Conservation (phyloP, 2,113 vertebrate genomes). For the Eonycteris spelaea region DNA sequence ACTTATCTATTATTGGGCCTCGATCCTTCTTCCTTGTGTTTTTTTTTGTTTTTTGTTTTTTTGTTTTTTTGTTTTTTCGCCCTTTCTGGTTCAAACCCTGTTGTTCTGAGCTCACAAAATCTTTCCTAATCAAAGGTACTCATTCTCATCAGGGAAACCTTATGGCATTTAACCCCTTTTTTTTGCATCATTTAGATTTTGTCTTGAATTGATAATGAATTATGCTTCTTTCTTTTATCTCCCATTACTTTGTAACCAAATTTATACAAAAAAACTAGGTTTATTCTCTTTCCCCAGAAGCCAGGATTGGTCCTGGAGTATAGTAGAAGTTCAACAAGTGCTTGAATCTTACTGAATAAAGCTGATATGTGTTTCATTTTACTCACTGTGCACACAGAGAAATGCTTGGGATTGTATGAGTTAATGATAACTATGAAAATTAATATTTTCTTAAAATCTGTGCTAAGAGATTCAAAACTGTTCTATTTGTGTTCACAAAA, state of each 20-base stretch:
- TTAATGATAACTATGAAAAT: not conserved
- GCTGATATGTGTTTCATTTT: not conserved
- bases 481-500: not conserved
- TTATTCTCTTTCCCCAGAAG: not conserved
- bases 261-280: not conserved
- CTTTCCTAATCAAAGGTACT: not conserved
- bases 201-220: not conserved
- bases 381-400: not conserved
- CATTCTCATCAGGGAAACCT: not conserved
- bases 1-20: not conserved
- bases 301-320: not conserved
- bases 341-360: not conserved
- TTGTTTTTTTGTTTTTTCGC: too few species aligned
- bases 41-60: too few species aligned
- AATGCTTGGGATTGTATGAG: not conserved
- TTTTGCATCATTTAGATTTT: not conserved
- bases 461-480: not conserved
- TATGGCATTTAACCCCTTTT: not conserved
- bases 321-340: not conserved
- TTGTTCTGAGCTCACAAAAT: not conserved
- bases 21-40: not conserved
- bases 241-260: not conserved
- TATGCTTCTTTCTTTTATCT: not conserved
- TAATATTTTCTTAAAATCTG: slow-evolving; percentile 14
- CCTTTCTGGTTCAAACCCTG: not conserved